Evolutionary conservation across 1,140 invertebrate species (phyloP).

Genomic region (Drosophila subobscura): DNA sequence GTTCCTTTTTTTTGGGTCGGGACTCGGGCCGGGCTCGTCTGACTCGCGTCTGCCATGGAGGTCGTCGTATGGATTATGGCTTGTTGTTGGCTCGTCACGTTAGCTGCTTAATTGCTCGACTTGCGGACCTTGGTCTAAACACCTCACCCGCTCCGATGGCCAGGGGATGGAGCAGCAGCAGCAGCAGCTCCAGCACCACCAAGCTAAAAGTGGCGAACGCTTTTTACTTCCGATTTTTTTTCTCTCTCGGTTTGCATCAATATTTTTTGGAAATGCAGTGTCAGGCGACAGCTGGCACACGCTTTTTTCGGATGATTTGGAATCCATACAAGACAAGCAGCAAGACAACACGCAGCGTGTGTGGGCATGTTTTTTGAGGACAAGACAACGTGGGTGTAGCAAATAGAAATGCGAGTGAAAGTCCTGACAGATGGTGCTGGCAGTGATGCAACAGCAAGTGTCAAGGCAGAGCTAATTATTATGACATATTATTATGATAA

Average conservation of each 20-base stretch:
- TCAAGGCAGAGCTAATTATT: slow-evolving; percentile 13
- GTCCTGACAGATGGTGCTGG: slow-evolving; percentile 45
- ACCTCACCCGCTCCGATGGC: slow-evolving; percentile 36
- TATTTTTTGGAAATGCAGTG: slow-evolving; percentile 55
- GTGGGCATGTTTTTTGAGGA: slow-evolving; percentile 45
- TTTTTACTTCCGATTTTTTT: slow-evolving; percentile 77
- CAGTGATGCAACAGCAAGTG: slow-evolving; percentile 15
- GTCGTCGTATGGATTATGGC: slow-evolving; percentile 27
- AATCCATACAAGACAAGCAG: slow-evolving; percentile 77
- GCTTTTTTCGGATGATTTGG: slow-evolving; percentile 73
- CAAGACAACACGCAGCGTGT: slow-evolving; percentile 52
- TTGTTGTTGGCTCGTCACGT: slow-evolving; percentile 47
- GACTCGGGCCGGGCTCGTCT: slow-evolving; percentile 46
- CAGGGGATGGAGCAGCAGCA: not conserved
- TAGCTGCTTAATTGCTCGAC: slow-evolving; percentile 58
- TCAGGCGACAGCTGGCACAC: slow-evolving; percentile 69
- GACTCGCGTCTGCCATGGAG: slow-evolving; percentile 67
- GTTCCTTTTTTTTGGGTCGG: slow-evolving; percentile 25
- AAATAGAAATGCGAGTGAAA: slow-evolving; percentile 53
- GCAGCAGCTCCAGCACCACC: too few relatives aligned
- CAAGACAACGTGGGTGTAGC: slow-evolving; percentile 17
- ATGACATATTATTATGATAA: not conserved
- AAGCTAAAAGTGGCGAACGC: slow-evolving; percentile 26
- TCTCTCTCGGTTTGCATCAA: slow-evolving; percentile 30
- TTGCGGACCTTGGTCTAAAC: slow-evolving; percentile 53